Evolutionary conservation across 2,113 vertebrate genomes (phyloP), one percentile per base, ranked within the genome.

Genomic region (Steatornis caripensis): DNA sequence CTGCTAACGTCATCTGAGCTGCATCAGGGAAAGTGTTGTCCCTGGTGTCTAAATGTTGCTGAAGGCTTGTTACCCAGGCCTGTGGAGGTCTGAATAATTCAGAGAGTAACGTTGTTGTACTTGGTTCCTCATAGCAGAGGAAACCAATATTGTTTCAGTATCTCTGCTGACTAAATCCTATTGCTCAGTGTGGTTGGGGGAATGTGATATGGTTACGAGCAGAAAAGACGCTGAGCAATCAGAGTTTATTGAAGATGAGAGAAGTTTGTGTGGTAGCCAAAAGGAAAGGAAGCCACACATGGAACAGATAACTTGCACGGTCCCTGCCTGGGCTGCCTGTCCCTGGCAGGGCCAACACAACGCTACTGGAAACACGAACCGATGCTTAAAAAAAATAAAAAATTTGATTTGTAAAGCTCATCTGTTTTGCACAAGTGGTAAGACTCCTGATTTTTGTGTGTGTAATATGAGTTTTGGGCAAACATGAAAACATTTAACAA

Each of bases 361-460:
- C 1, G 0, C 9, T 32, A 61, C n/a, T 18, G 14, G 55, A 75
- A 66, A 24, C 1, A 7, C n/a, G 34, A 87, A 27, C 12, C 1
- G 3, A 1, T 37, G 37, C 32, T 76, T 60, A 13, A 76, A 49
- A 49, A 71, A 37, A 2, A 68, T 34, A 3, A 0, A 15, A 54
- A n/a, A 12, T 27, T 80, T 71, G 27, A 60, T 75, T 75, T 84
- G 9, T 69, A 26, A 39, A 32, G 43, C 43, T 94, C 9, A 9
- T 55, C n/a, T 78, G 26, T 57, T 34, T 75, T 55, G 17, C 8
- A 29, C 24, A 72, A 51, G 12, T 6, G 19, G 26, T n/a, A 34
- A 43, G 10, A 18, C 11, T 66, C 30, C 37, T 65, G 39, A 11
- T 20, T 70, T 87, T 54, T 71, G 4, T 55, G 32, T 62, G 48